Evolutionary conservation across 2,888 invertebrate species (phyloP).

Genomic region (Leptothorax acervorum): DNA sequence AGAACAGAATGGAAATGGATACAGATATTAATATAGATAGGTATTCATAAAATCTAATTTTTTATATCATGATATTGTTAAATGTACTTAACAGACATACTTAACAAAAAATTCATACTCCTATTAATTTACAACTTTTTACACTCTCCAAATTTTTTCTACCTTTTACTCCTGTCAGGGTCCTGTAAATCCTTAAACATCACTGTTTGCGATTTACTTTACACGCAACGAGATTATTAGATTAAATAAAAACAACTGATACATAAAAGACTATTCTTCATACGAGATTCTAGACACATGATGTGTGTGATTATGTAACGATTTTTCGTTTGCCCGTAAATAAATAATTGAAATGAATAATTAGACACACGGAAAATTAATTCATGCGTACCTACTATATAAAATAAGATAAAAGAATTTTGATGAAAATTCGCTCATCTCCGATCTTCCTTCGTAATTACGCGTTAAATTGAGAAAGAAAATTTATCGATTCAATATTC

Average conservation of each 20-base stretch:
- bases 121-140: too few species aligned
- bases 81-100: too few species aligned
- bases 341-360: background rate
- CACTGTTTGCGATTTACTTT: background rate
- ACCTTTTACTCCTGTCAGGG: too few species aligned
- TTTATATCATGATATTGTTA: too few species aligned
- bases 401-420: slow-evolving; percentile 6
- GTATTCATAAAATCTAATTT: too few species aligned
- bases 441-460: slow-evolving; percentile 3
- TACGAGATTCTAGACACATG: background rate
- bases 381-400: background rate
- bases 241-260: background rate
- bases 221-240: background rate
- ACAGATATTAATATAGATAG: too few species aligned
- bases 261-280: background rate
- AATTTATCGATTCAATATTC: background rate
- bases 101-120: too few species aligned
- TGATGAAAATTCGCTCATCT: background rate
- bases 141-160: too few species aligned
- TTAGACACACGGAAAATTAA: slow-evolving; percentile 4
- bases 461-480: background rate
- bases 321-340: background rate
- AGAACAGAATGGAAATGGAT: too few species aligned
- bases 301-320: background rate
- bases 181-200: background rate